phyloP scores from a whole-genome alignment of 2,797 vertebrate species.

The Eidolon dupreanum region DNA sequence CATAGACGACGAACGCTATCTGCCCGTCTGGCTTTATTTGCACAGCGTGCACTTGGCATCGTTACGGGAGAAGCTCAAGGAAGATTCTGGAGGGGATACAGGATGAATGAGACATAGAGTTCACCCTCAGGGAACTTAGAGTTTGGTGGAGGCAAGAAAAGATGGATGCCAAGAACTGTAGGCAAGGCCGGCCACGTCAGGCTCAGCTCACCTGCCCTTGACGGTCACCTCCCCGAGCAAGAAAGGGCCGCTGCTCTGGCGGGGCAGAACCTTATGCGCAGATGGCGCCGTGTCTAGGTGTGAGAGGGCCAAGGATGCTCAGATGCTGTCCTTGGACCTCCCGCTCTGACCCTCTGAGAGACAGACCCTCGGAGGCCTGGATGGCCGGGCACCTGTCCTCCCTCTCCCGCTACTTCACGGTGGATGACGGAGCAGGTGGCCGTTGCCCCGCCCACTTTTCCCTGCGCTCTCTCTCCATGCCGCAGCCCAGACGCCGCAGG shows the following conservation, averaged over 20 bases:
- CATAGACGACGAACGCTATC: fast-evolving
- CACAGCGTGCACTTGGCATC: fast-evolving
- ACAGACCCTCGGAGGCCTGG: fast-evolving
- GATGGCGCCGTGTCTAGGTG: background rate
- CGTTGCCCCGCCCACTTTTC: background rate
- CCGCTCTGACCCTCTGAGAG: too few species aligned
- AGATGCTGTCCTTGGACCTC: background rate
- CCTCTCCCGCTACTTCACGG: fast-evolving
- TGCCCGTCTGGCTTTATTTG: fast-evolving
- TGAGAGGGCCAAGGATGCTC: too few species aligned
- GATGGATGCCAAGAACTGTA: background rate
- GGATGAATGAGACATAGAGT: background rate
- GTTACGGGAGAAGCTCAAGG: fast-evolving
- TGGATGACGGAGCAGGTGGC: fast-evolving
- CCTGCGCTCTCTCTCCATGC: background rate
- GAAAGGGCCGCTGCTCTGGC: too few species aligned
- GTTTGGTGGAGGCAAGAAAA: background rate
- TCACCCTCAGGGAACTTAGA: background rate
- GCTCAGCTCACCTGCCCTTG: too few species aligned
- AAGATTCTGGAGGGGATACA: fast-evolving
- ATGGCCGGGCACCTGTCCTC: fast-evolving
- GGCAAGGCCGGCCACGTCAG: fast-evolving
- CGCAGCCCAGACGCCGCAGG: fast-evolving
- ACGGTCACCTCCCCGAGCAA: fast-evolving
- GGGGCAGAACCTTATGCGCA: fast-evolving